These are phyloP conservation scores for Drosophila prostipennis DNA, from an alignment of 2,888 invertebrate genomes.

Conservation along the genomic window DNA sequence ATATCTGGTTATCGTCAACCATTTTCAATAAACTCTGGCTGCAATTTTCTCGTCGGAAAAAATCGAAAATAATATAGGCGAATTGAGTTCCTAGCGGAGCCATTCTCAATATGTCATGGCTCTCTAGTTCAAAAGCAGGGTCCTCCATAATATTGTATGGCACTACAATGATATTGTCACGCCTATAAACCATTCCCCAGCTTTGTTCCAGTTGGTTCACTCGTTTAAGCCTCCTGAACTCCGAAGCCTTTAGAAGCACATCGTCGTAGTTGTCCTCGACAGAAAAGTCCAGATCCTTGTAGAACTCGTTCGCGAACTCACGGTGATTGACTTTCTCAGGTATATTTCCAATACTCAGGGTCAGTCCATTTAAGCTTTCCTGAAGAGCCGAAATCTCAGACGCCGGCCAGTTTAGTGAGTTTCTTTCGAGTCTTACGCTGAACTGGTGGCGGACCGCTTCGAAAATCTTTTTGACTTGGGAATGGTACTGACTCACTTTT, in stretches of 20 bases:
- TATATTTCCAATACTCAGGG: slow-evolving; percentile 2
- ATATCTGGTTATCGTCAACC: neutral
- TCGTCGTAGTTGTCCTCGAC: neutral
- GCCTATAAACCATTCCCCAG: neutral
- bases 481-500: neutral
- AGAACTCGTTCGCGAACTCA: neutral
- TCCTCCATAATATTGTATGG: neutral
- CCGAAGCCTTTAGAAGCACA: neutral
- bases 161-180: neutral
- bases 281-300: neutral
- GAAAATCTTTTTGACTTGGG: neutral
- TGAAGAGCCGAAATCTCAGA: neutral
- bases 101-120: neutral
- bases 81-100: neutral
- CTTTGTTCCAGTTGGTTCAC: neutral
- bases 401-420: neutral
- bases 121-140: neutral
- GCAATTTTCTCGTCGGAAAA: neutral
- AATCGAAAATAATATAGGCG: neutral
- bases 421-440: neutral
- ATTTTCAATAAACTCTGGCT: neutral
- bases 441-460: neutral
- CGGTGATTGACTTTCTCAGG: neutral
- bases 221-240: neutral
- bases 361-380: neutral